phyloP scores from a whole-genome alignment of 2,888 invertebrate species.

The Hyposoter dolosus region DNA sequence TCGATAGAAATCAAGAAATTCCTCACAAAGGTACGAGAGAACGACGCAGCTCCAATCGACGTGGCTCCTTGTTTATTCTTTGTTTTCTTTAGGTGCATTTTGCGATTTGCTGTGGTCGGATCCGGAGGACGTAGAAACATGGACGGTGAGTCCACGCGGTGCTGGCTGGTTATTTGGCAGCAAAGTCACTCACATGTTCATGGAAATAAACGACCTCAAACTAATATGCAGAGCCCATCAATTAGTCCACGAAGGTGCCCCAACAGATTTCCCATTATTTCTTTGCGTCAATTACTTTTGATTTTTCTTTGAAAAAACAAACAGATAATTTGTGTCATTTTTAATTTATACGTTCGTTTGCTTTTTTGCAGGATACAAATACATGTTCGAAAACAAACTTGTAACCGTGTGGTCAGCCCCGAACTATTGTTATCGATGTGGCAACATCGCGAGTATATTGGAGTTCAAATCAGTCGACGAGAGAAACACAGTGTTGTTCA shows the following conservation, averaged over 20 bases:
- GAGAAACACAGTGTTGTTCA: slow-evolving; percentile 94
- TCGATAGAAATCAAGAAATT: slow-evolving; percentile 98
- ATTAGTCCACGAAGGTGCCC: slow-evolving; percentile 97
- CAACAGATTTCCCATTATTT: background rate
- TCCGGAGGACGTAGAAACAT: slow-evolving; percentile 97
- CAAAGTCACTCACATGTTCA: slow-evolving; percentile 97
- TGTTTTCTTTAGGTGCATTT: slow-evolving; percentile 89
- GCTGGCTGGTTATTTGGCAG: slow-evolving; percentile 99
- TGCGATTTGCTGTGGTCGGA: slow-evolving; percentile 99
- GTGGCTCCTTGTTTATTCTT: background rate
- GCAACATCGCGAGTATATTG: slow-evolving; percentile 98
- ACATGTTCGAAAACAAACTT: slow-evolving; percentile 98
- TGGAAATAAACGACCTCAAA: slow-evolving; percentile 95
- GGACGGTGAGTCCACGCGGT: slow-evolving; percentile 97
- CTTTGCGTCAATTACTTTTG: background rate
- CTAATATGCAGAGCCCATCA: slow-evolving; percentile 99
- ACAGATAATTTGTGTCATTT: background rate
- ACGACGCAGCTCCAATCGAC: background rate
- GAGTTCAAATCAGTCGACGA: slow-evolving; percentile 93
- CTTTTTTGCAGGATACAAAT: slow-evolving; percentile 92
- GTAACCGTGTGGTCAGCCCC: slow-evolving; percentile 99
- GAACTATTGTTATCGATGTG: slow-evolving; percentile 99
- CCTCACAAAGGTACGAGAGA: slow-evolving; percentile 93
- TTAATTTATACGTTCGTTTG: background rate
- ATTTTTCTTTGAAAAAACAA: no score